Conservation (phyloP, 2,113 vertebrate genomes). For the Aldabrachelys gigantea region DNA sequence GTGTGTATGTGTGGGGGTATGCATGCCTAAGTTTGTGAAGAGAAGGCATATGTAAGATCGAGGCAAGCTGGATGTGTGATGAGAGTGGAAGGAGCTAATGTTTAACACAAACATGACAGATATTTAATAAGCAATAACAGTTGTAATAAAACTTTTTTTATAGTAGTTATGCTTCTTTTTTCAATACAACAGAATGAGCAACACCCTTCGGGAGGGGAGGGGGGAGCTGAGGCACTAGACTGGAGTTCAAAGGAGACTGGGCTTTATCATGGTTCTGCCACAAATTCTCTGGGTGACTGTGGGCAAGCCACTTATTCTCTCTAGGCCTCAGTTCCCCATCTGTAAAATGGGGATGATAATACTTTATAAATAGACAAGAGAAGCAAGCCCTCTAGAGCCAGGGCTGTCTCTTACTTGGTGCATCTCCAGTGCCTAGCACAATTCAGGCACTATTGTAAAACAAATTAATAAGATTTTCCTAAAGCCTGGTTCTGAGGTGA, state of each 20-base stretch:
- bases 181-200: fast-evolving
- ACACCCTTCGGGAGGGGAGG: background rate
- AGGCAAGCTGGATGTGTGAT: background rate
- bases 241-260: background rate
- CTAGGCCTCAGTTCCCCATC: background rate
- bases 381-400: background rate
- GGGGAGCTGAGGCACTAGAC: background rate
- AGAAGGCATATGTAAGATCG: fast-evolving
- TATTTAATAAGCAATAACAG: background rate
- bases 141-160: slow-evolving; percentile 16
- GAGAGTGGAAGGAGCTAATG: background rate
- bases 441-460: background rate
- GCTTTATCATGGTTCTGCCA: background rate
- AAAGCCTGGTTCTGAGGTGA: background rate
- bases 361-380: background rate
- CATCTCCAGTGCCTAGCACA: background rate
- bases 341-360: background rate
- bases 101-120: fast-evolving
- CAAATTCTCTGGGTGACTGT: background rate
- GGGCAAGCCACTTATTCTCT: background rate
- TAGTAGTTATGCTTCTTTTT: background rate
- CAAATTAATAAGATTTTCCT: background rate
- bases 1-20: background rate
- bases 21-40: fast-evolving
- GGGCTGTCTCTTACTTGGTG: background rate